phyloP scores from a whole-genome alignment of 2,797 vertebrate species.

The Cirrhinus mrigala region DNA sequence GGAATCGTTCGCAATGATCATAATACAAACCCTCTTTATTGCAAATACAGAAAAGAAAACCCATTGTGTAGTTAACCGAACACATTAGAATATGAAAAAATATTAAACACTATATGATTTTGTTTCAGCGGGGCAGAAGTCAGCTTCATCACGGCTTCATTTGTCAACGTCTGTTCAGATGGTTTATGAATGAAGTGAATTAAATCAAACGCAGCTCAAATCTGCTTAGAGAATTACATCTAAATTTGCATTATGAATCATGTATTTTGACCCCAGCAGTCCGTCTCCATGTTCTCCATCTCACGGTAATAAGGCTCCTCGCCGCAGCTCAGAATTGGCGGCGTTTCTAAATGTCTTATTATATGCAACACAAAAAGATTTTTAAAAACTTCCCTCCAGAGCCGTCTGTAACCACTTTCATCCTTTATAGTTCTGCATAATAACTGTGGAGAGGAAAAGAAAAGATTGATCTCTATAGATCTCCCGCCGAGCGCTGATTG shows the following conservation, averaged over 20 bases:
- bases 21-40: not conserved
- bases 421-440: conserved; percentile 16
- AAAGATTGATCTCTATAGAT: conserved; percentile 23
- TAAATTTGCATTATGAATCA: conserved; percentile 40
- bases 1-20: not conserved
- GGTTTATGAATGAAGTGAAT: conserved; percentile 28
- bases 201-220: conserved; percentile 12
- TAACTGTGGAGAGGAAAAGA: not conserved
- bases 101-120: not conserved
- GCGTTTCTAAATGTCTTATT: conserved; percentile 30
- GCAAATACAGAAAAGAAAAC: not conserved
- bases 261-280: conserved; percentile 39
- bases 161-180: not conserved
- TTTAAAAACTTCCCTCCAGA: conserved; percentile 12
- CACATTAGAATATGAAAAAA: not conserved
- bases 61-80: not conserved
- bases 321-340: not conserved
- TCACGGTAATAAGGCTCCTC: conserved; percentile 52
- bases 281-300: conserved; percentile 60
- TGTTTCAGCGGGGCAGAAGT: not conserved
- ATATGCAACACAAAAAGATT: conserved; percentile 31
- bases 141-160: conserved; percentile 9
- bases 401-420: conserved; percentile 16
- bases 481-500: not conserved
- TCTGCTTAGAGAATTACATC: conserved; percentile 34